Percentiles rank a stretch among this genome's conserved stretches.
Evolutionary conservation across 2,113 vertebrate genomes (phyloP).

Genomic region (Leuciscus idus): DNA sequence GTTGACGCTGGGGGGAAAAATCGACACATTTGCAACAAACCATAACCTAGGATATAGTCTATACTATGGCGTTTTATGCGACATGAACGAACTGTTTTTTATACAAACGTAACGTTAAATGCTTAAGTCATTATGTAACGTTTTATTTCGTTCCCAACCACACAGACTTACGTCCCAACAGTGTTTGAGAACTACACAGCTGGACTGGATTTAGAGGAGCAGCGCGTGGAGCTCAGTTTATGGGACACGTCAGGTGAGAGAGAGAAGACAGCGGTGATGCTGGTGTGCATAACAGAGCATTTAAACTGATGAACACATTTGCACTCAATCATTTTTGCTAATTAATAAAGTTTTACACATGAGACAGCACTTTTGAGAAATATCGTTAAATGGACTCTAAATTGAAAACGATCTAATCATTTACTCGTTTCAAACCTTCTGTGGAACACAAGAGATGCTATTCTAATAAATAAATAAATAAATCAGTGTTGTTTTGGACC

Average conservation of each 20-base stretch:
- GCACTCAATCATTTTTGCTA: not conserved
- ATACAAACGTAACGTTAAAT: too few species aligned
- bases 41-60: too few species aligned
- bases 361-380: not conserved
- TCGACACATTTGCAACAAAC: not conserved
- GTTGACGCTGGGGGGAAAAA: not conserved
- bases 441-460: not conserved
- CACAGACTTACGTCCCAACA: slow-evolving; percentile 91
- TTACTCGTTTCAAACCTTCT: not conserved
- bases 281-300: not conserved
- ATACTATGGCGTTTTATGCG: not conserved
- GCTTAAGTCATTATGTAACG: not conserved
- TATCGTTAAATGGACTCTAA: not conserved
- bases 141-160: slow-evolving; percentile 19
- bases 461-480: too few species aligned
- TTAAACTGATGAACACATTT: not conserved
- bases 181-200: slow-evolving; percentile 98
- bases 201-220: slow-evolving; percentile 89
- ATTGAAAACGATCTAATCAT: not conserved
- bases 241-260: slow-evolving; percentile 95
- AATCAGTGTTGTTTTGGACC: not conserved
- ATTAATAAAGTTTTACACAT: not conserved
- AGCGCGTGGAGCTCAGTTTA: slow-evolving; percentile 93
- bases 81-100: not conserved
- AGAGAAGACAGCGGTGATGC: not conserved